A percentile compares a stretch with the other conserved stretches of the same genome.
Evolutionary conservation across 2,797 vertebrate genomes (phyloP).

Genomic region (Todus mexicanus): DNA sequence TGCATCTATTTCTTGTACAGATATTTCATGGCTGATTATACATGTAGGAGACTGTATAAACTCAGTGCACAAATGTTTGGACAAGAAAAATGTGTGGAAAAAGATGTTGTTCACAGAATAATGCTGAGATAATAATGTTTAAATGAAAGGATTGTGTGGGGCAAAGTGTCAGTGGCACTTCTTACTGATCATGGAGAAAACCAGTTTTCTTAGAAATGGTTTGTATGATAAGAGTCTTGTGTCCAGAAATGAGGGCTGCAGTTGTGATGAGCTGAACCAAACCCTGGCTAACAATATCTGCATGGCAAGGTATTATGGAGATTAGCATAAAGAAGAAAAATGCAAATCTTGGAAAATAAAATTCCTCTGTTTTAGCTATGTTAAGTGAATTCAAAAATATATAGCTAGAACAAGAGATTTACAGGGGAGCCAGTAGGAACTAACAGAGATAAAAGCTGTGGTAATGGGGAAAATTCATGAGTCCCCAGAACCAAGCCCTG

Average conservation of each 20-base stretch:
- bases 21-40: neutral
- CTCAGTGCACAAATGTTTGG: neutral
- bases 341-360: neutral
- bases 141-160: neutral
- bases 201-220: neutral
- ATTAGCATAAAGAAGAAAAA: neutral
- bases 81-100: neutral
- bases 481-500: neutral
- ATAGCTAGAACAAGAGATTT: neutral
- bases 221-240: neutral
- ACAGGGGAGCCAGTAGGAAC: neutral
- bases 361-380: neutral
- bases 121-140: neutral
- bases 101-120: neutral
- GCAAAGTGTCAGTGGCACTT: neutral
- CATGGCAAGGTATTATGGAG: neutral
- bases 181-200: neutral
- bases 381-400: neutral
- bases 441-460: neutral
- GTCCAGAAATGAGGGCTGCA: neutral
- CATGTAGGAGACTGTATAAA: neutral
- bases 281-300: neutral
- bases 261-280: neutral
- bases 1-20: neutral
- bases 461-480: neutral